Evolutionary conservation across 2,797 vertebrate species (phyloP), one percentile per base, ranked within the genome.

Genomic region (Phataginus tetradactyla): DNA sequence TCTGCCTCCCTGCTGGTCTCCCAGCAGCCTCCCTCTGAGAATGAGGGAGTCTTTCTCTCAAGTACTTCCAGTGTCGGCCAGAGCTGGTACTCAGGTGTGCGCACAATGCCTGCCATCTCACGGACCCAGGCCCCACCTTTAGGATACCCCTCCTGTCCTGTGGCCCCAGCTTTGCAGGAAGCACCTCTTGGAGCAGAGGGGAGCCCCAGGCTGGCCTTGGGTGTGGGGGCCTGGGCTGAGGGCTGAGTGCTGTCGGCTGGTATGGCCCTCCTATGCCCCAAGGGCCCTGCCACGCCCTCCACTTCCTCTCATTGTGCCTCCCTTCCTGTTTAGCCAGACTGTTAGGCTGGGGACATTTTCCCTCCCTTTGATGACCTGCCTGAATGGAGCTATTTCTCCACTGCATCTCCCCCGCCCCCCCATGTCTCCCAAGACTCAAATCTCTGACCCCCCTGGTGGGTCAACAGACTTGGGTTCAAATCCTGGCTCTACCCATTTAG

Each of bases 281-380:
- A 53, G 51, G 55, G 69, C 86, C 45, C 63, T 18, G 42, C 69
- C 92, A 88, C 91, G 4, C 94, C 88, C 72, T 92, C 66, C 5
- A 8, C 96, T 98, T 99, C 98, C 98, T 97, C 92, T 96, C 95
- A 98, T 99, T 98, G 98, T 98, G 86, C 97, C 2, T 95, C 96
- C 96, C 93, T 98, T 98, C 98, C 98, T 98, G 98, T 98, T 94
- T 97, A 97, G 98, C 98, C 88, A 91, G 72, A 96, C 94, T 57
- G 81, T 94, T 93, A 95, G 95, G 69, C 77, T 29, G 0, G 27
- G 29, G 66, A 61, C 59, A 11, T 74, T 95, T 77, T 71, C 23
- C 78, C 86, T 95, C 71, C 91, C 88, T 86, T 84, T 74, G 95
- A 93, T 90, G 90, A 93, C 57, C 88, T 95, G 91, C 74, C 29